Conservation (phyloP, 37 sponge, comb jelly and placozoan genomes). For the Lycopodina hypogea region DNA sequence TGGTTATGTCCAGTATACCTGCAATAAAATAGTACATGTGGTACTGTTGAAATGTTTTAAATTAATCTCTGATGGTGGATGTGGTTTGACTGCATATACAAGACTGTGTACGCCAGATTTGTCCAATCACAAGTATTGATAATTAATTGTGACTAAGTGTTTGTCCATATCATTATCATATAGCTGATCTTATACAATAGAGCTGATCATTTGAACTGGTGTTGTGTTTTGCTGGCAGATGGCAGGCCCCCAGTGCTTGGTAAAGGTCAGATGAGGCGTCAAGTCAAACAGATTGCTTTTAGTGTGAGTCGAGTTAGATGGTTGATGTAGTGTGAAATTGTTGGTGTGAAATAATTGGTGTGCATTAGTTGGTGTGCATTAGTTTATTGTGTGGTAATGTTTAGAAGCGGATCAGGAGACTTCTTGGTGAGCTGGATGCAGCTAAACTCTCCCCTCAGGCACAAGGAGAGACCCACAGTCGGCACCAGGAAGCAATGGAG, state of each 20-base stretch:
- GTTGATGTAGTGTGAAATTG: not conserved
- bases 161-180: too few relatives aligned
- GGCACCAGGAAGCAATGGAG: too few relatives aligned
- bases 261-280: slow-evolving; percentile 20
- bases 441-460: not conserved
- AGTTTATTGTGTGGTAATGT: not conserved
- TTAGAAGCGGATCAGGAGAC: slow-evolving; percentile 31
- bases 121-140: too few relatives aligned
- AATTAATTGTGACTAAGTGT: too few relatives aligned
- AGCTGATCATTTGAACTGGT: not conserved
- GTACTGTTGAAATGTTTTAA: too few relatives aligned
- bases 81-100: too few relatives aligned
- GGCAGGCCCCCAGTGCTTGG: slow-evolving; percentile 41
- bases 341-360: not conserved
- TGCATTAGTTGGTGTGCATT: not conserved
- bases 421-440: slow-evolving; percentile 35
- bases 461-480: not conserved
- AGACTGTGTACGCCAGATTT: too few relatives aligned
- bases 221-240: slow-evolving; percentile 11
- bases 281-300: slow-evolving; percentile 32
- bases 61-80: too few relatives aligned
- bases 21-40: too few relatives aligned
- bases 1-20: too few relatives aligned
- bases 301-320: slow-evolving; percentile 20
- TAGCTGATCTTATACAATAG: too few relatives aligned